Percentiles rank a stretch among this genome's conserved stretches.
Evolutionary conservation across 1,140 invertebrate species (phyloP).

Genomic region (Drosophila ironensis): DNA sequence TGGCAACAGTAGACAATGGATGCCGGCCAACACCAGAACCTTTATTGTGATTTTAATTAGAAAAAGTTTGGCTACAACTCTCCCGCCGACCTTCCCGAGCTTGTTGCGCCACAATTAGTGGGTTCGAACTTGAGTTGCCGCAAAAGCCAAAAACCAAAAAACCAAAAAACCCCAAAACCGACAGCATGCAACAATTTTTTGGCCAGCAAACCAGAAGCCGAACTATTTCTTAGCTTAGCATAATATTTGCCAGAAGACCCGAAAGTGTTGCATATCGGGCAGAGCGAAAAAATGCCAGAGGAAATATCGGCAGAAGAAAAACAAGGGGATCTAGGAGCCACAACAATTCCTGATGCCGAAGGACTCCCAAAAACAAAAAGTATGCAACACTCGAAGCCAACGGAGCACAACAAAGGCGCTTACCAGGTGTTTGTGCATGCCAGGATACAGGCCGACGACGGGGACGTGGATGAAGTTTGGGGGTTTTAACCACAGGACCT

Average conservation of each 20-base stretch:
- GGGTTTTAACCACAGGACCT: background rate
- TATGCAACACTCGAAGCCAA: slow-evolving; percentile 41
- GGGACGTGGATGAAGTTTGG: background rate
- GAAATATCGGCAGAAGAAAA: slow-evolving; percentile 47
- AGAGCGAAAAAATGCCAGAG: slow-evolving; percentile 18
- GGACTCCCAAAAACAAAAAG: slow-evolving; percentile 25
- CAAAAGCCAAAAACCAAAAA: slow-evolving; percentile 8
- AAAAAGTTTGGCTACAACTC: slow-evolving; percentile 45
- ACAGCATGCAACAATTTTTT: slow-evolving; percentile 19
- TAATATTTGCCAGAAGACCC: slow-evolving; percentile 29
- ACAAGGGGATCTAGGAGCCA: slow-evolving; percentile 27
- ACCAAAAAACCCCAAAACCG: slow-evolving; percentile 1
- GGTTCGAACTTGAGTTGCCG: slow-evolving; percentile 17
- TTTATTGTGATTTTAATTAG: slow-evolving; percentile 61
- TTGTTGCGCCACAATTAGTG: slow-evolving; percentile 34
- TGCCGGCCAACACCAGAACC: slow-evolving; percentile 4
- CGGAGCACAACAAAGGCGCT: slow-evolving; percentile 39
- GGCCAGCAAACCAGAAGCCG: background rate
- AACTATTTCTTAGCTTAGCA: slow-evolving; percentile 34
- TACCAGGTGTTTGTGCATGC: slow-evolving; percentile 56
- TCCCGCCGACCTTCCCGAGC: background rate
- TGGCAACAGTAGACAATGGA: background rate
- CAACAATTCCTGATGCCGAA: slow-evolving; percentile 40
- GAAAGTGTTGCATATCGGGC: slow-evolving; percentile 31
- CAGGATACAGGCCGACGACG: slow-evolving; percentile 4